Evolutionary conservation across 2,888 invertebrate genomes (phyloP), one percentile per base, ranked within the genome.

Genomic region (Poecilus cupreus): DNA sequence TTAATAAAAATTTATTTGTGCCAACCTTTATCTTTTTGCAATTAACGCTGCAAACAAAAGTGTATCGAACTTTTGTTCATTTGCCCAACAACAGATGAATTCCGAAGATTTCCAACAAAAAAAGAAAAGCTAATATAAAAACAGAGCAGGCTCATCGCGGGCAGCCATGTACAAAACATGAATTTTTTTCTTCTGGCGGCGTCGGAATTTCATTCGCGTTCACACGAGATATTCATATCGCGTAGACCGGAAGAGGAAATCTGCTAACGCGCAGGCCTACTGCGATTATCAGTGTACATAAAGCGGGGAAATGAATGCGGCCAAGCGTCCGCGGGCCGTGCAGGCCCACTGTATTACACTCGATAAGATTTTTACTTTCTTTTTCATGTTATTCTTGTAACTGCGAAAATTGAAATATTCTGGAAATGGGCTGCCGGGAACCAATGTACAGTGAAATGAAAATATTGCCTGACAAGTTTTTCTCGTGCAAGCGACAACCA

Each of bases 361-460:
- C 64, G 64, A 68, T 68, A 68, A 68, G 64, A 68, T 68, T 68
- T 60, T 68, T 68, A 68, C 64, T 68, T 68, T 68, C 64, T 68
- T 68, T 68, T 68, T 68, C 20, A 60, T 60, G 26, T n/a, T 60
- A 24, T 60, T 24, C 60, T 60, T 60, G 4, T 13, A 26, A 60
- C 20, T 60, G 60, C 24, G 26, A 26, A 68, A 68, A 68, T 68
- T 68, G 64, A 68, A 68, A 68, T 68, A 68, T 68, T 68, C 32
- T 3, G 0, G 32, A 32, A n/a, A n/a, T n/a, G n/a, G n/a, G n/a
- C n/a, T n/a, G 32, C 32, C 8, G 32, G 8, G 8, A 32, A 8
- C 8, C 32, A 32, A 32, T 32, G 32, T 32, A 32, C 32, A 32
- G 32, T 32, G 32, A 32, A 32, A 32, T 32, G 32, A 32, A 32